phyloP scores from a whole-genome alignment of 2,113 vertebrate species.

The Psittacula cyanocephala region DNA sequence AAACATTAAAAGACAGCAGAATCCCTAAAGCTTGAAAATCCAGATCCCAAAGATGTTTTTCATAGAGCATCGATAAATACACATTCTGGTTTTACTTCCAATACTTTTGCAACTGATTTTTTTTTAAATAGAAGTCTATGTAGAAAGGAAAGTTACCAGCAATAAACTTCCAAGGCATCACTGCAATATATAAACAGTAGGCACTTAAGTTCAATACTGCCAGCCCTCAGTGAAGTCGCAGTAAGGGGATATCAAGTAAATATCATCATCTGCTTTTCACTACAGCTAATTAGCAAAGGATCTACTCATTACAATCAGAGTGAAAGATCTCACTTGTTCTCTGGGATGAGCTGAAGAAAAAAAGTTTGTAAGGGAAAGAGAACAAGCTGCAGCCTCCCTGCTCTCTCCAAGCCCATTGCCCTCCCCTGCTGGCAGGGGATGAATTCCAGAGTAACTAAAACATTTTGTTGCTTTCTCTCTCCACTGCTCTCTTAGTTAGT shows the following conservation, averaged over 20 bases:
- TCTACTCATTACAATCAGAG: neutral
- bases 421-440: neutral
- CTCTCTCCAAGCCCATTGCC: neutral
- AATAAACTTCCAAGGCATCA: neutral
- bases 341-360: neutral
- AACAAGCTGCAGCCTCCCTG: neutral
- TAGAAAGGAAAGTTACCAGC: neutral
- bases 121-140: neutral
- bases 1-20: neutral
- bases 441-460: neutral
- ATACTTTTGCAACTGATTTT: neutral
- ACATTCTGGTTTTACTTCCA: neutral
- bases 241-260: neutral
- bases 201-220: neutral
- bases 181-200: neutral
- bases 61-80: neutral
- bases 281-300: neutral
- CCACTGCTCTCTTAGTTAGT: neutral
- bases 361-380: neutral
- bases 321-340: neutral
- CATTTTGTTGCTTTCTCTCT: constrained; percentile 20
- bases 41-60: neutral
- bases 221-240: neutral
- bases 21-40: neutral
- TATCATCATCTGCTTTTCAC: neutral